Evolutionary conservation across 2,113 vertebrate species (phyloP).

Genomic region (Proteles cristata): DNA sequence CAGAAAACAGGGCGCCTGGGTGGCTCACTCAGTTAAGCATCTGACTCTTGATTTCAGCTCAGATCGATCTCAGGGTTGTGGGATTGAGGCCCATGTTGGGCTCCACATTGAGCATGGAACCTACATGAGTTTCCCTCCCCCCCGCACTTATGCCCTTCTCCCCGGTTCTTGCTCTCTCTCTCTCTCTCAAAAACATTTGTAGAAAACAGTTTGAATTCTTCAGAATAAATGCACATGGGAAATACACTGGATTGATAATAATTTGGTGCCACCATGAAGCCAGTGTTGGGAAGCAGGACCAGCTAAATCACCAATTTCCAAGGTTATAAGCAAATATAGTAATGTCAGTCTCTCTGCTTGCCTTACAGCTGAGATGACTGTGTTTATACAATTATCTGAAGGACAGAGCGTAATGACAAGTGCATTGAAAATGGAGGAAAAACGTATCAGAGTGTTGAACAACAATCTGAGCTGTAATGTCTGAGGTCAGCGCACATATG

Average conservation of each 20-base stretch:
- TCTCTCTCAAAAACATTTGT: no score
- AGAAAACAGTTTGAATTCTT: constrained; percentile 30
- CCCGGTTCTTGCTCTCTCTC: no score
- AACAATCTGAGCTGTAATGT: background rate
- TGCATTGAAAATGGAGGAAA: constrained; percentile 10
- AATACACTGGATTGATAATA: background rate
- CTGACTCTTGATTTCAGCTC: no score
- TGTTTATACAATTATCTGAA: constrained; percentile 14
- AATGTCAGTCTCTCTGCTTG: background rate
- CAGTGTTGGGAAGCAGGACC: background rate
- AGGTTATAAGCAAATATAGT: constrained; percentile 21
- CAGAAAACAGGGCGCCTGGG: background rate
- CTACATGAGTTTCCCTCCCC: no score
- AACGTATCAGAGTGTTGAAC: background rate
- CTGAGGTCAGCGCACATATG: background rate
- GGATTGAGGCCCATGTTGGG: no score
- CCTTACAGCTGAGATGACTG: background rate
- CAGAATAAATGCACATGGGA: constrained; percentile 41
- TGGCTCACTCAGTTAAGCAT: no score
- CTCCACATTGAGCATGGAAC: no score
- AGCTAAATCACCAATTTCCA: background rate
- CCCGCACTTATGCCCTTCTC: no score
- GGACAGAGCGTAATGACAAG: background rate
- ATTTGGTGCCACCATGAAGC: background rate
- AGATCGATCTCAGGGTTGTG: no score